These are phyloP conservation scores for Lipotes vexillifer DNA, from an alignment of 2,113 vertebrate species.

Conservation along the genomic window DNA sequence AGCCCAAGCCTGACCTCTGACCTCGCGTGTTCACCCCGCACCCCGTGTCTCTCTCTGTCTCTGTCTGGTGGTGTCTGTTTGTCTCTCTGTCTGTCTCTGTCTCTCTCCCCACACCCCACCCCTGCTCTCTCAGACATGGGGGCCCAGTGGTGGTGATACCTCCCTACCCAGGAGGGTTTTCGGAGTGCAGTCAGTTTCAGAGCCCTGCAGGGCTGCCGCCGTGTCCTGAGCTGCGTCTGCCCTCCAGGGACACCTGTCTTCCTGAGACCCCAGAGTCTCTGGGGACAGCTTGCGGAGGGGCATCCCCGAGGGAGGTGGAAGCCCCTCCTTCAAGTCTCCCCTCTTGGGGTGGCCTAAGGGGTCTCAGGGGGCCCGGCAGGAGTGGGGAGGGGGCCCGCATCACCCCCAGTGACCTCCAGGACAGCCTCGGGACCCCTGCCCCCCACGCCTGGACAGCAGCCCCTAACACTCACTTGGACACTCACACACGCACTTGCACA, in stretches of 20 bases:
- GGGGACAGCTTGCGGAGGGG: not conserved
- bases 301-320: not conserved
- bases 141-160: not conserved
- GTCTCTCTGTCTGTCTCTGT: not conserved
- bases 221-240: not conserved
- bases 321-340: not conserved
- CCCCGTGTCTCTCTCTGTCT: not conserved
- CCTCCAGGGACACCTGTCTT: not conserved
- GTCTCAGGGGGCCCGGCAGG: not conserved
- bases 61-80: fast-evolving
- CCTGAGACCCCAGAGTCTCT: not conserved
- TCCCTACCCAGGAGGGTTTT: not conserved
- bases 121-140: no score
- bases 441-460: not conserved
- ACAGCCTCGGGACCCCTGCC: not conserved
- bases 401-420: not conserved
- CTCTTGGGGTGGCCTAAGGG: not conserved
- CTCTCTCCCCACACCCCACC: not conserved
- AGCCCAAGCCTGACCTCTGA: not conserved
- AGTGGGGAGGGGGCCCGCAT: not conserved
- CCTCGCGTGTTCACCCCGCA: not conserved
- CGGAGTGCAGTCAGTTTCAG: not conserved
- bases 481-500: no score
- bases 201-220: not conserved
- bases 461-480: not conserved